Percentiles rank a stretch among this genome's conserved stretches.
Conservation (phyloP, 2,888 invertebrate genomes). For the Leucophenga montana region DNA sequence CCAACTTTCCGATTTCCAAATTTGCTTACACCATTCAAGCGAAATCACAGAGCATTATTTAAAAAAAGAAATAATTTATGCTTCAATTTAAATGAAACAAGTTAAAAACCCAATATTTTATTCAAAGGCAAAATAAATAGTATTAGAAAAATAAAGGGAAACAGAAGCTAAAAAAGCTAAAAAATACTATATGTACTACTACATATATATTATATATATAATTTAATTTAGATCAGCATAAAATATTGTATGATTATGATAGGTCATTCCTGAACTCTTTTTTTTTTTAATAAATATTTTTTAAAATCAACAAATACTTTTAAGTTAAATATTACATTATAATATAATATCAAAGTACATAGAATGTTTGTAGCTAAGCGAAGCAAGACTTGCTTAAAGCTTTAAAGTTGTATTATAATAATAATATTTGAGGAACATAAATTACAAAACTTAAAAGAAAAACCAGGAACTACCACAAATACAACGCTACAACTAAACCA, state of each 20-base stretch:
- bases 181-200: constrained; percentile 15
- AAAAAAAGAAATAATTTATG: constrained; percentile 6
- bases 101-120: constrained; percentile 28
- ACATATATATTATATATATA: constrained; percentile 35
- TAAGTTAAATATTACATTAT: constrained; percentile 1
- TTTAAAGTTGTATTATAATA: too few species aligned
- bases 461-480: not conserved
- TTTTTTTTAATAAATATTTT: not conserved
- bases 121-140: constrained; percentile 35
- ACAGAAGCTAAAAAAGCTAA: not conserved
- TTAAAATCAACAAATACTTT: not conserved
- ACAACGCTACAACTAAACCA: constrained; percentile 58
- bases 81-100: too few species aligned
- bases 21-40: not conserved
- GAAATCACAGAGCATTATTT: constrained; percentile 13
- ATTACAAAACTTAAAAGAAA: constrained; percentile 33
- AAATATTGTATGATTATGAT: not conserved
- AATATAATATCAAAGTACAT: not conserved
- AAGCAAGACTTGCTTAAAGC: too few species aligned
- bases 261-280: not conserved
- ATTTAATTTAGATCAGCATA: constrained; percentile 25
- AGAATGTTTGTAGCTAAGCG: too few species aligned
- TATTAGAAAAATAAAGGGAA: not conserved
- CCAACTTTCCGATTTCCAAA: not conserved
- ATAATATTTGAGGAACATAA: too few species aligned